Conservation (phyloP, 2,888 invertebrate genomes). For the Idaea aversata region DNA sequence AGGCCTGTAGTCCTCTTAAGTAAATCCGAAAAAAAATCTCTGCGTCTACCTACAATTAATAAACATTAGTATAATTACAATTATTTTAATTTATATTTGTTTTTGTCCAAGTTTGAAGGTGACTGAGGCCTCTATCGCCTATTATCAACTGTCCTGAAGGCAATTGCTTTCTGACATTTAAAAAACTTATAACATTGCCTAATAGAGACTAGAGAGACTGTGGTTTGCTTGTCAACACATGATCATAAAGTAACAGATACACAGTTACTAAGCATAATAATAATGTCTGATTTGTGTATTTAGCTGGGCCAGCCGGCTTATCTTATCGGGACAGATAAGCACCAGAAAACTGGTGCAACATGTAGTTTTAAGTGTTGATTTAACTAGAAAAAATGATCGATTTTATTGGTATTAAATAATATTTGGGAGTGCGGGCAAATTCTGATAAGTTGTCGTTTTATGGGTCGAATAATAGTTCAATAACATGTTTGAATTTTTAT, state of each 20-base stretch:
- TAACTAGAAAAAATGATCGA: not conserved
- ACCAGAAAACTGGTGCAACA: not conserved
- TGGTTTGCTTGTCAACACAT: not conserved
- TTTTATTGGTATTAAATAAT: not conserved
- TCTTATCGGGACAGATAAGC: conserved; percentile 6
- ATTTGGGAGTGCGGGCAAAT: not conserved
- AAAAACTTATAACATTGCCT: too few species aligned
- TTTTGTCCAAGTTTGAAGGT: too few species aligned
- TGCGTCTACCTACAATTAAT: too few species aligned
- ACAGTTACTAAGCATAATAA: not conserved
- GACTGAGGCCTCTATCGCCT: too few species aligned
- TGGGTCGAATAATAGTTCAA: not conserved
- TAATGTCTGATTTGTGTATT: conserved; percentile 1
- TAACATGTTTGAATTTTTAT: not conserved
- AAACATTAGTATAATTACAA: too few species aligned
- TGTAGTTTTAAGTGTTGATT: not conserved
- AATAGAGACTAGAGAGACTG: too few species aligned
- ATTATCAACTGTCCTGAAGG: too few species aligned
- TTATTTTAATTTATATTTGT: too few species aligned
- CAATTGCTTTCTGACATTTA: too few species aligned
- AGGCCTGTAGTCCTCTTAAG: too few species aligned
- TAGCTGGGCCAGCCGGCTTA: conserved; percentile 5
- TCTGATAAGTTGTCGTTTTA: not conserved
- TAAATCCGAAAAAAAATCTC: too few species aligned
- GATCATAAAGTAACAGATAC: not conserved